Percentiles rank a stretch among this genome's conserved stretches.
Conservation (phyloP, 2,797 vertebrate species). For the Microchirus variegatus region DNA sequence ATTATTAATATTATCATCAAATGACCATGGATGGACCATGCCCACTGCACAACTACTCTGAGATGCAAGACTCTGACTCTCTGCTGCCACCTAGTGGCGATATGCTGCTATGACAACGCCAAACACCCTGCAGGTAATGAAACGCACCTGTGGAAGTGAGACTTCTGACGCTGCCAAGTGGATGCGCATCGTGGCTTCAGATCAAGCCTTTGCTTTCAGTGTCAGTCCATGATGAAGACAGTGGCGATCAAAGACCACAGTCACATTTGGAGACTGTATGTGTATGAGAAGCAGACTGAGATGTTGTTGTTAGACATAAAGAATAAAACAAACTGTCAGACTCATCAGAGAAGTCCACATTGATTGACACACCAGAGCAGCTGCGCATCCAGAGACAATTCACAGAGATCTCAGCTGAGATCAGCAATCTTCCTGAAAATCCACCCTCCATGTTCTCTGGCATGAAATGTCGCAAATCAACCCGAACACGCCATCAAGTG, state of each 20-base stretch:
- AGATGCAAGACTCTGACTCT: neutral
- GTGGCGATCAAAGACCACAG: neutral
- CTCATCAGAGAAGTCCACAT: conserved; percentile 7
- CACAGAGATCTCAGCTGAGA: conserved; percentile 24
- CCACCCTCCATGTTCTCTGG: conserved; percentile 37
- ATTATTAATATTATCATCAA: too few species aligned
- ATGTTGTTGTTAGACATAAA: neutral
- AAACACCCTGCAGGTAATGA: conserved; percentile 17
- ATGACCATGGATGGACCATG: neutral
- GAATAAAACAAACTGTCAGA: conserved; percentile 9
- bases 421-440: conserved; percentile 30
- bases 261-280: conserved; percentile 1
- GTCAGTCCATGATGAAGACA: neutral
- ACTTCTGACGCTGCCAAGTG: neutral
- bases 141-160: conserved; percentile 56
- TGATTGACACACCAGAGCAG: conserved; percentile 67
- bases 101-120: neutral
- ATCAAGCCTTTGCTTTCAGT: conserved; percentile 9
- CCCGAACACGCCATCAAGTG: conserved; percentile 45
- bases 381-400: conserved; percentile 45
- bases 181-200: neutral
- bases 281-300: neutral
- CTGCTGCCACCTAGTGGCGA: conserved; percentile 51
- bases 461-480: conserved; percentile 79
- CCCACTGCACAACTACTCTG: neutral